Base-by-base conservation (phyloP, 2,113 vertebrate species). In the Morone saxatilis region DNA sequence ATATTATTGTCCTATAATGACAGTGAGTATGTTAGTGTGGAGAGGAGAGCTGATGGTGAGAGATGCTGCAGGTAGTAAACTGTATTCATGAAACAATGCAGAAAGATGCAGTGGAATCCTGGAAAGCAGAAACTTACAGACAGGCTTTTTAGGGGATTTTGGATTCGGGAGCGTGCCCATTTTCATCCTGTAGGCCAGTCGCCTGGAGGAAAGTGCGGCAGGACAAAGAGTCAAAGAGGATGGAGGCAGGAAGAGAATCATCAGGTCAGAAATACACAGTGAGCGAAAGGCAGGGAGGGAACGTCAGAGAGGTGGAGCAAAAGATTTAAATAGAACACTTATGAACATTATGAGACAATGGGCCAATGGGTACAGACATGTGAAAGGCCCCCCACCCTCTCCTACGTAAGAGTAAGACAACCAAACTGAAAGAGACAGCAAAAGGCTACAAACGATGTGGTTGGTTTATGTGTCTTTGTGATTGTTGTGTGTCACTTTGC, bases 131-230 rank as follows among this genome's bases (percentile, higher is more conserved):
- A 81, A 98, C 98, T 99, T 93, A 99, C 98, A 99, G 16, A 89
- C 78, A 0, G 96, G 94, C 79, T 95, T 97, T 96, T 94, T 96
- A 80, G 95, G 92, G 78, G 95, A 96, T 91, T 95, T 96, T 73
- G 97, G 93, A 71, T 96, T 96, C 25, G 96, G 97, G 78, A 98
- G 91, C 0, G 95, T 96, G 60, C 97, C 97, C 38, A 96, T 91
- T 89, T 97, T 95, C 92, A 96, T 97, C 94, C 98, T 95, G 96
- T 98, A 97, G 76, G 88, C 96, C 88, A 99, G 80, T 6, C 98
- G 96, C 88, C 98, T 99, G 89, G 83, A 80, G 65, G 75, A 70
- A 59, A 40, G 72, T 38, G 80, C 81, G 78, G 81, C 68, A 76
- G 80, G 67, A 67, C 59, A 81, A 73, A 85, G 67, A 89, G 72